Percentiles rank a stretch among this genome's conserved stretches.
Evolutionary conservation across 2,888 invertebrate genomes (phyloP).

Genomic region (Thysanoteuthis rhombus): DNA sequence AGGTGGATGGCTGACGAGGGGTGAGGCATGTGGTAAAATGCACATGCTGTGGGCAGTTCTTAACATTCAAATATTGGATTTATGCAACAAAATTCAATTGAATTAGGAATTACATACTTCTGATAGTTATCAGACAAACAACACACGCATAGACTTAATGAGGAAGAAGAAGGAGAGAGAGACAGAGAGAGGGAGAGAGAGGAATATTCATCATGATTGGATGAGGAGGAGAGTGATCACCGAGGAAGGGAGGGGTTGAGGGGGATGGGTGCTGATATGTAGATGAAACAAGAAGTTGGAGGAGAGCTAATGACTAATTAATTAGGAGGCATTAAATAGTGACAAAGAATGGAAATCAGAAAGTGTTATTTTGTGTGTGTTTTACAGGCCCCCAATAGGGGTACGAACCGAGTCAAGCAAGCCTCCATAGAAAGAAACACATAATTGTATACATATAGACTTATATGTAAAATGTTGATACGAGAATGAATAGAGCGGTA

Average conservation of each 20-base stretch:
- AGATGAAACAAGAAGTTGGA: neutral
- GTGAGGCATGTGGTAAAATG: neutral
- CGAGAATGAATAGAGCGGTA: too few relatives aligned
- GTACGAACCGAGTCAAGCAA: neutral
- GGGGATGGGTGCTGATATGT: neutral
- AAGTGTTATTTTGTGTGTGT: neutral
- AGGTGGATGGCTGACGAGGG: too few relatives aligned
- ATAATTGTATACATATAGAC: too few relatives aligned
- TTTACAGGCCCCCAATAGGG: neutral
- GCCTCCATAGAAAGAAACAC: too few relatives aligned
- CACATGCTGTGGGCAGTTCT: conserved; percentile 29
- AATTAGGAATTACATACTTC: conserved; percentile 30
- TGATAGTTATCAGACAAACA: conserved; percentile 20
- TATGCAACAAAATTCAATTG: conserved; percentile 28
- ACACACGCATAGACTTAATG: neutral
- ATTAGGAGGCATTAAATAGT: neutral
- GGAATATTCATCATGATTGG: neutral
- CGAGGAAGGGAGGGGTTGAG: too few relatives aligned
- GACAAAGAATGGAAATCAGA: neutral
- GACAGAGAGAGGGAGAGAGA: neutral
- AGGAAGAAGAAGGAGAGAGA: neutral
- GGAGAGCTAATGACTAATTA: neutral
- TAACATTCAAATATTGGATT: conserved; percentile 28
- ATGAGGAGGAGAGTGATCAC: neutral
- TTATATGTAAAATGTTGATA: too few relatives aligned